A percentile compares a stretch with the other conserved stretches of the same genome.
Conservation (phyloP, 2,797 vertebrate species). For the Pampus argenteus region DNA sequence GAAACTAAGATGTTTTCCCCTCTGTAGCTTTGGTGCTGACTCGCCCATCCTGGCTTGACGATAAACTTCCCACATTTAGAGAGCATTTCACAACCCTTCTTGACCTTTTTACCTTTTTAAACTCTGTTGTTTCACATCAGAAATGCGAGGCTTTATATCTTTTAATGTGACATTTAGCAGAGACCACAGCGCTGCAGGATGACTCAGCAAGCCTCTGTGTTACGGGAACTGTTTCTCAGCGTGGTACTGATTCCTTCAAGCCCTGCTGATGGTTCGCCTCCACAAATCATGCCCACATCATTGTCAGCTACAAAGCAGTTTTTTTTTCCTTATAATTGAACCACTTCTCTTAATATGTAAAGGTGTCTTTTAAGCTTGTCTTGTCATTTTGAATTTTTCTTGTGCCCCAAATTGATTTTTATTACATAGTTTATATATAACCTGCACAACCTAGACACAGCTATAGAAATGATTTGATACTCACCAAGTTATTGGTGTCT, state of each 20-base stretch:
- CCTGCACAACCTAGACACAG: neutral
- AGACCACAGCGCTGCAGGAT: neutral
- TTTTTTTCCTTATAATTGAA: too few species aligned
- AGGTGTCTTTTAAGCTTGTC: neutral
- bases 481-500: neutral
- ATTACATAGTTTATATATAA: neutral
- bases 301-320: neutral
- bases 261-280: slow-evolving; percentile 16
- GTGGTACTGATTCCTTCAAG: neutral
- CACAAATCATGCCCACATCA: neutral
- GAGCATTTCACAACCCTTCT: too few species aligned
- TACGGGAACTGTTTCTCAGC: neutral
- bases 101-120: neutral
- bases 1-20: neutral
- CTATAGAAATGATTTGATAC: neutral
- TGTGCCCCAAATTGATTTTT: neutral
- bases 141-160: neutral
- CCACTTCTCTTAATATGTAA: slow-evolving; percentile 7
- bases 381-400: too few species aligned
- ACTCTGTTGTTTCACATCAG: neutral
- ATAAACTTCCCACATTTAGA: neutral
- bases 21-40: slow-evolving; percentile 16
- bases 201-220: slow-evolving; percentile 31
- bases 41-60: neutral
- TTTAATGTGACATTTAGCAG: neutral